Evolutionary conservation across 2,113 vertebrate genomes (phyloP).

Genomic region (Tyrannus savana): DNA sequence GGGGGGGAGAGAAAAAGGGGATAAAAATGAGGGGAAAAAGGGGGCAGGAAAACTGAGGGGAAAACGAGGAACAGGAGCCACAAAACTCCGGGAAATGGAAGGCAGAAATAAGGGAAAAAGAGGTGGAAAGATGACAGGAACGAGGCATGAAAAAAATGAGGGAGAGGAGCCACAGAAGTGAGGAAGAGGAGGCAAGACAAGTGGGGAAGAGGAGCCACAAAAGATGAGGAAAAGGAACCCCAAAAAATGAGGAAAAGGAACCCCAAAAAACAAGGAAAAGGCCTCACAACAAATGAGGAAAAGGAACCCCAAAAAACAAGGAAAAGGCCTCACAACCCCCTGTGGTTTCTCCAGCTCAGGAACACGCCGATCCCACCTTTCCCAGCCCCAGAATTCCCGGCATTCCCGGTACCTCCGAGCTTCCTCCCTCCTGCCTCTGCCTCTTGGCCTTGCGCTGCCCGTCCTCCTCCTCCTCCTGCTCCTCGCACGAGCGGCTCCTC

Average conservation of each 20-base stretch:
- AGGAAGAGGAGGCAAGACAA: too few species aligned
- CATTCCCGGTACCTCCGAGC: constrained; percentile 55
- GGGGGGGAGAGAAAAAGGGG: too few species aligned
- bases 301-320: too few species aligned
- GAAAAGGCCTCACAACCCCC: not conserved
- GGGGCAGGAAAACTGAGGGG: not conserved
- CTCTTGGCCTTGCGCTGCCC: constrained; percentile 60
- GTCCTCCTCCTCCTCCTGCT: constrained; percentile 9
- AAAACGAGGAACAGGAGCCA: not conserved
- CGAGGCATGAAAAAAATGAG: not conserved
- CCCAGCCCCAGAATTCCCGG: not conserved
- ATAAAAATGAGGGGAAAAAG: too few species aligned
- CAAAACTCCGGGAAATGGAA: not conserved
- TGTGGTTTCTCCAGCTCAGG: not conserved
- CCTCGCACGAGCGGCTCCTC: constrained; percentile 75
- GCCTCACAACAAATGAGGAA: too few species aligned
- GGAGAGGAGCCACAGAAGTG: too few species aligned
- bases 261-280: too few species aligned
- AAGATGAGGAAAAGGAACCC: too few species aligned
- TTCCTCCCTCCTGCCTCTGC: constrained; percentile 42
- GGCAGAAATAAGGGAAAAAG: too few species aligned
- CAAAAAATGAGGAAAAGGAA: too few species aligned
- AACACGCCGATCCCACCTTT: not conserved
- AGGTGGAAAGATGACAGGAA: too few species aligned
- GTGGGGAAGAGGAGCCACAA: too few species aligned